Percentiles rank a stretch among this genome's conserved stretches.
phyloP scores from a whole-genome alignment of 2,797 vertebrate genomes.

The Poecile montanus region DNA sequence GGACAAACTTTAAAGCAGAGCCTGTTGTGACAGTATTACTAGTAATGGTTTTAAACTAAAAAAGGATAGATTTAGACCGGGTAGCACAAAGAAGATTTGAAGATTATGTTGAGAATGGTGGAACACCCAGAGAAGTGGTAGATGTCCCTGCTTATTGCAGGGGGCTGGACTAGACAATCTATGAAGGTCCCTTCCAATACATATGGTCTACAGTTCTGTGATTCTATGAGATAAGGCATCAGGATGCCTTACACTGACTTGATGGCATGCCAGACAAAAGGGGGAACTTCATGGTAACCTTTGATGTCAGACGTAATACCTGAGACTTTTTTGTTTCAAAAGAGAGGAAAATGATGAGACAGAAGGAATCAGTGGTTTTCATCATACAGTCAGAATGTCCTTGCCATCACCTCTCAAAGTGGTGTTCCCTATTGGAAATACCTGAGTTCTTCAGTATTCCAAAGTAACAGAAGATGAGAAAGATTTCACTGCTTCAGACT shows the following conservation, averaged over 20 bases:
- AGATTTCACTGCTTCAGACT: neutral
- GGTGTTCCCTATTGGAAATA: neutral
- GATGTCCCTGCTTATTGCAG: neutral
- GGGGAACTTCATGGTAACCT: neutral
- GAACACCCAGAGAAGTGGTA: neutral
- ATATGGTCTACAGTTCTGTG: neutral
- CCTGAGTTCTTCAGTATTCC: neutral
- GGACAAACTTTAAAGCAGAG: neutral
- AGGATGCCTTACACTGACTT: neutral
- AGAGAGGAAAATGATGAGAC: neutral
- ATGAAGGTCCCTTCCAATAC: neutral
- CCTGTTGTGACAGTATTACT: neutral
- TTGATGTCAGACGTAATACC: neutral
- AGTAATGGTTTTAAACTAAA: neutral
- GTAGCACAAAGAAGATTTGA: neutral
- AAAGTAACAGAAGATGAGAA: neutral
- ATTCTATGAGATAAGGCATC: neutral
- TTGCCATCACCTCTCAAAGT: neutral
- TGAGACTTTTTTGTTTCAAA: neutral
- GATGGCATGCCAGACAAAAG: rapidly evolving
- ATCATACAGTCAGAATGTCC: neutral
- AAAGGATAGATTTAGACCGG: neutral
- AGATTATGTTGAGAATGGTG: neutral
- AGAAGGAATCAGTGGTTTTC: neutral
- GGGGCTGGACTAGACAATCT: neutral